Base-by-base conservation (phyloP, 64 coral and sea anemone species). In the Montipora foliosa region DNA sequence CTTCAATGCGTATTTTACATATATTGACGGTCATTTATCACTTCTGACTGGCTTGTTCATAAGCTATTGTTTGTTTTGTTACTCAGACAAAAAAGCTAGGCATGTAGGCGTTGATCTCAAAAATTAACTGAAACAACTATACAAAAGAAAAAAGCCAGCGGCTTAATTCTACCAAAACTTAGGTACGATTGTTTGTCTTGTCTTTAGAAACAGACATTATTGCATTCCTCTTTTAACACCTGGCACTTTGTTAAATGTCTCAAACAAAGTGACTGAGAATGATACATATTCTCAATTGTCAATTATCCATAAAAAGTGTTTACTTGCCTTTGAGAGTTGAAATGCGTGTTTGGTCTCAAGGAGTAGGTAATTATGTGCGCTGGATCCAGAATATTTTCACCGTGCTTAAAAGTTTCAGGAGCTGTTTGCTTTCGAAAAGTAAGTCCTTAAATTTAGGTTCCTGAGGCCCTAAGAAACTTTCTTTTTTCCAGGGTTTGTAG, bases 1-100 rank as follows among this genome's bases (percentile, higher is more conserved):
- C 78, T 37, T 8, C 79, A 37, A 13, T 61, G 9, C 21, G 20
- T n/a, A 66, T 83, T 60, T 3, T 71, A 59, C 5, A 13, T 14
- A 19, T 64, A 11, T 66, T 69, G 82, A 86, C 82, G 71, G 82
- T 47, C 19, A 86, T 86, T 86, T 86, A 49, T 86, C 60, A n/a
- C 45, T 8, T 11, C 3, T 4, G 62, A 71, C 7, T 86, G 44
- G 66, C 82, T 86, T 47, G 13, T 64, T 64, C 17, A 86, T 5
- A 50, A 48, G 66, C 64, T 71, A 49, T 86, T 70, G 82, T 50
- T 8, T 64, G 10, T 21, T 67, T 44, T 49, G 22, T 72, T 10
- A 71, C 2, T 8, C 62, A 48, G 66, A 86, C 82, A 86, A 86
- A 69, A 67, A 20, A 11, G 44, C 66, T 0, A 8, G 2, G 7